These are phyloP conservation scores for Callopanchax toddi DNA, from an alignment of 2,113 vertebrate species.

Conservation along the genomic window DNA sequence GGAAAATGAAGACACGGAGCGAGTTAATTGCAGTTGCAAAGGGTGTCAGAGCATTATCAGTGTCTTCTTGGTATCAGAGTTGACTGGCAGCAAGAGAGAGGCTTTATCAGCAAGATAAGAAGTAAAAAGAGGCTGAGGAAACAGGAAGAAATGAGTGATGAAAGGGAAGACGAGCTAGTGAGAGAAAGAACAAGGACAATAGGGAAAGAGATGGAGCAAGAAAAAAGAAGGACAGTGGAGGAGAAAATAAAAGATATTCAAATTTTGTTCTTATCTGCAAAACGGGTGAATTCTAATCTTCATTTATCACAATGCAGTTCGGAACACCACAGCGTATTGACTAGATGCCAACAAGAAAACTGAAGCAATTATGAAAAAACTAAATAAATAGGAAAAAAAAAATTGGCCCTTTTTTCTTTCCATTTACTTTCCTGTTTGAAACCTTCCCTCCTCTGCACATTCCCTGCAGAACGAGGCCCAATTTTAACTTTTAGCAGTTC, in stretches of 20 bases:
- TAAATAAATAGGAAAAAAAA: background rate
- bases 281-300: slow-evolving; percentile 36
- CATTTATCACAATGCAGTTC: slow-evolving; percentile 18
- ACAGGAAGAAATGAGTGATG: slow-evolving; percentile 23
- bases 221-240: slow-evolving; percentile 7
- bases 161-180: slow-evolving; percentile 8
- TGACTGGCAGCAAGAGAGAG: slow-evolving; percentile 62
- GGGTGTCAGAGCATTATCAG: slow-evolving; percentile 59
- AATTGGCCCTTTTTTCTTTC: slow-evolving; percentile 2
- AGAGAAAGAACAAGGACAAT: slow-evolving; percentile 10
- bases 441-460: slow-evolving; percentile 13
- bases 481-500: slow-evolving; percentile 30
- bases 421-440: slow-evolving; percentile 18
- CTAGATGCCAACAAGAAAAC: slow-evolving; percentile 36
- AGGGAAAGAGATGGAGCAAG: slow-evolving; percentile 1
- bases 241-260: slow-evolving; percentile 39
- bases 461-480: slow-evolving; percentile 10
- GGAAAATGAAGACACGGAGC: slow-evolving; percentile 29
- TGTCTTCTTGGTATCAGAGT: slow-evolving; percentile 48
- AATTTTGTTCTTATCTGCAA: slow-evolving; percentile 40
- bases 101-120: slow-evolving; percentile 55
- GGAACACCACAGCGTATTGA: slow-evolving; percentile 29
- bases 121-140: slow-evolving; percentile 43
- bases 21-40: slow-evolving; percentile 67
- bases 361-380: slow-evolving; percentile 15